Conservation (phyloP, 2,888 invertebrate genomes). For the Bhutanitis thaidina region DNA sequence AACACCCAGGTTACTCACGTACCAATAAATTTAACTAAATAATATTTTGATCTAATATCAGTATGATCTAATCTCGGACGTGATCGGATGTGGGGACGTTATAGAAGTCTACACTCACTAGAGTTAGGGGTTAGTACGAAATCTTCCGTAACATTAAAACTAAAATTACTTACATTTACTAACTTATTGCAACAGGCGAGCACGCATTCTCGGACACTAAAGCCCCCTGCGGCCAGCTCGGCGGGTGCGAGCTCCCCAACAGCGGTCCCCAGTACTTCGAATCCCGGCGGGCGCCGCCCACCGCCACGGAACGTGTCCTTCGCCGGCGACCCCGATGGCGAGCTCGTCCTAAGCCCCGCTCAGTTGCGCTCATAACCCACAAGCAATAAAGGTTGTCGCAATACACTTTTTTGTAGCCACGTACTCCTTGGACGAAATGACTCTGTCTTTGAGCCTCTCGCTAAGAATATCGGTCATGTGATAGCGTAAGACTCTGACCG, state of each 20-base stretch:
- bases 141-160: too few relatives aligned
- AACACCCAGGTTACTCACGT: too few relatives aligned
- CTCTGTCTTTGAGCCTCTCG: conserved; percentile 38
- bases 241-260: conserved; percentile 18
- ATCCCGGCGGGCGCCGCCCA: conserved; percentile 35
- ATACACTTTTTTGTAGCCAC: conserved; percentile 39
- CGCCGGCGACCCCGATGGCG: conserved; percentile 74
- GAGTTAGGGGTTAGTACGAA: too few relatives aligned
- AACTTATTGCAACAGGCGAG: conserved; percentile 22
- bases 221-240: conserved; percentile 25
- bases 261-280: conserved; percentile 25
- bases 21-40: too few relatives aligned
- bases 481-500: conserved; percentile 45
- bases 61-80: too few relatives aligned
- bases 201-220: conserved; percentile 22
- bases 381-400: conserved; percentile 61
- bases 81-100: too few relatives aligned
- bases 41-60: too few relatives aligned
- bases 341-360: conserved; percentile 82
- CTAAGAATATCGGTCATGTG: conserved; percentile 47
- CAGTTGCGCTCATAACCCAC: conserved; percentile 79
- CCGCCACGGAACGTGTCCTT: conserved; percentile 74
- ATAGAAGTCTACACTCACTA: too few relatives aligned
- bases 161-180: too few relatives aligned
- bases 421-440: conserved; percentile 44